Evolutionary conservation across 2,113 vertebrate genomes (phyloP), one percentile per base, ranked within the genome.

Genomic region (Carlito syrichta): DNA sequence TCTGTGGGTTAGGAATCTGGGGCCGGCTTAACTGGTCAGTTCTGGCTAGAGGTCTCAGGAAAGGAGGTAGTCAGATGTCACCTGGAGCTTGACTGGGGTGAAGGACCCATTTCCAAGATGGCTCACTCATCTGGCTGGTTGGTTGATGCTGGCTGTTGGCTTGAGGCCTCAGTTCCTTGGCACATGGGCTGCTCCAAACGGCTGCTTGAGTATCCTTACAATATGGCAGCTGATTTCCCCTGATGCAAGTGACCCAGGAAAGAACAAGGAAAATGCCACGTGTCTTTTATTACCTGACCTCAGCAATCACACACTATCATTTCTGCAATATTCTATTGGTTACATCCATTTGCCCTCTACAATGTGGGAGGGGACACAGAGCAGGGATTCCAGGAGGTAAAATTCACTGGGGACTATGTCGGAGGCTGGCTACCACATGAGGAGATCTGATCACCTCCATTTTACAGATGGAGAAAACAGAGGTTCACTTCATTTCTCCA

Each of bases 371-470:
- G 71, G 52, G 25, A 14, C 81, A 23, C 56, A 13, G 16, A 71
- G 32, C 22, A 14, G 23, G 48, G 40, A 38, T 9, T 58, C 45
- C 50, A 11, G 48, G 22, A 89, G n/a, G 38, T 25, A 6, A 78
- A 25, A n/a, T 40, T 82, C 32, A 0, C 1, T 4, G 5, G 13
- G 48, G 32, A 52, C 5, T 10, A 1, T 9, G 0, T 19, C 20
- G 45, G 27, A 88, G 35, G 10, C 60, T 17, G 63, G 40, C 48
- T n/a, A 22, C 45, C 48, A 8, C 54, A 60, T 43, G 7, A 62
- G 32, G 43, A 77, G 27, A 52, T 3, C 43, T 54, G 38, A 58
- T 58, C 77, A 58, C 54, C 45, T 84, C 71, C 81, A 68, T 76
- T 38, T 81, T 78, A 73, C 8, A 30, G 77, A 62, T 35, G 19